A percentile compares a stretch with the other conserved stretches of the same genome.
Conservation (phyloP, 2,113 vertebrate species). For the Eudorcas thomsonii region DNA sequence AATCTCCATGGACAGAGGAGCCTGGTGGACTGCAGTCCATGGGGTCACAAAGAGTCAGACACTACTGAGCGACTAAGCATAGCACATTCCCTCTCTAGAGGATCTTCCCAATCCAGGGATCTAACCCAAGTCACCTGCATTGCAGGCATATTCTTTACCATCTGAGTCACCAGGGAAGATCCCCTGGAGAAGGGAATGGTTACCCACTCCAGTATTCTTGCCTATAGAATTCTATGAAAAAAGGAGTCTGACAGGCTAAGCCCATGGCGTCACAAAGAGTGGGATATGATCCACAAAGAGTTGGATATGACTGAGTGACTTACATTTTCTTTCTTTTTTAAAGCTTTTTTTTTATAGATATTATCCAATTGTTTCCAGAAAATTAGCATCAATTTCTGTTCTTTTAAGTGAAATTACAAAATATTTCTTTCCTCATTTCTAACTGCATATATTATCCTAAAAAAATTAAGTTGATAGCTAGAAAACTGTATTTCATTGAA, state of each 20-base stretch:
- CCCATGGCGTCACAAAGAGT: not conserved
- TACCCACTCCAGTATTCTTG: not conserved
- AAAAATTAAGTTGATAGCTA: not conserved
- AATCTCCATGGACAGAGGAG: not conserved
- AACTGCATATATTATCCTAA: not conserved
- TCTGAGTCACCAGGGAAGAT: not conserved
- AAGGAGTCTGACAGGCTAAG: not conserved
- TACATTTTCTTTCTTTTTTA: not conserved
- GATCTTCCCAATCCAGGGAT: not conserved
- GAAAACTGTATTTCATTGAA: not conserved
- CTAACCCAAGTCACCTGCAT: not conserved
- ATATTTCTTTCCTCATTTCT: not conserved
- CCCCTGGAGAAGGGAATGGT: not conserved
- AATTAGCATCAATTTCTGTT: not conserved
- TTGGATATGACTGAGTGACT: not conserved
- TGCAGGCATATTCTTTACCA: not conserved
- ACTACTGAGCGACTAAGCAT: not conserved
- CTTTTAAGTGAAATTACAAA: not conserved
- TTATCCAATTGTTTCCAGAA: not conserved
- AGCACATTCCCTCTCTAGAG: not conserved
- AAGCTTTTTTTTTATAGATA: not conserved
- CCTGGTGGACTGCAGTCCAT: not conserved
- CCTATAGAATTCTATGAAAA: no score
- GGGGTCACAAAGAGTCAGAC: not conserved
- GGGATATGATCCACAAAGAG: not conserved